Base-by-base conservation (phyloP, 2,797 vertebrate species). In the Clamator glandarius region DNA sequence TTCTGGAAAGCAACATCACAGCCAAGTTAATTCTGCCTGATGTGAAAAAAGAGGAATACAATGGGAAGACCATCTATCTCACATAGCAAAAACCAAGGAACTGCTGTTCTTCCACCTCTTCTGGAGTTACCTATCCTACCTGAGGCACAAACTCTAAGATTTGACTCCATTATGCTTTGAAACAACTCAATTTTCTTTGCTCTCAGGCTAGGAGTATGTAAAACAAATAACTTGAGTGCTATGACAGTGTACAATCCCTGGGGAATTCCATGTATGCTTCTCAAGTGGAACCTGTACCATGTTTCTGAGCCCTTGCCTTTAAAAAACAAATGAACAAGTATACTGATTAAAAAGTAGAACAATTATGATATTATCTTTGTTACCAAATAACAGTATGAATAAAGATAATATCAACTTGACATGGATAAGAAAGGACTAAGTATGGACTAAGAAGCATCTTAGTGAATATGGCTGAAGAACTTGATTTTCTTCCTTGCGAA, bases 281-380 rank as follows among this genome's bases (percentile, higher is more conserved):
- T 57, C 68, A 86, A 89, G 69, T 48, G 92, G 46, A 89, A 20
- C 42, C 81, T 6, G 3, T 70, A 70, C 42, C 23, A 18, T 11
- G 24, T 18, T 52, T 77, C 64, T 69, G 50, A 92, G 64, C 26
- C 54, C 51, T 81, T 72, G 36, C 78, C 58, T 89, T 93, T 85
- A 73, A 89, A 92, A 96, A 93, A 31, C 44, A 89, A 84, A 87
- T 39, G 7, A 82, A 82, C 55, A 73, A 83, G 33, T 79, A 69
- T 13, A 58, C 19, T 58, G 70, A 90, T 86, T 77, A 52, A 89
- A 68, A 89, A 87, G 61, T 35, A 44, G 72, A 93, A 89, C 59
- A 66, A 83, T 20, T 76, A 52, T 41, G 24, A 68, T 69, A 82
- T 36, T 25, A 84, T 79, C 55, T 81, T 73, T 48, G 29, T 80